phyloP scores from a whole-genome alignment of 2,888 invertebrate genomes.

The Drosophila anceps region DNA sequence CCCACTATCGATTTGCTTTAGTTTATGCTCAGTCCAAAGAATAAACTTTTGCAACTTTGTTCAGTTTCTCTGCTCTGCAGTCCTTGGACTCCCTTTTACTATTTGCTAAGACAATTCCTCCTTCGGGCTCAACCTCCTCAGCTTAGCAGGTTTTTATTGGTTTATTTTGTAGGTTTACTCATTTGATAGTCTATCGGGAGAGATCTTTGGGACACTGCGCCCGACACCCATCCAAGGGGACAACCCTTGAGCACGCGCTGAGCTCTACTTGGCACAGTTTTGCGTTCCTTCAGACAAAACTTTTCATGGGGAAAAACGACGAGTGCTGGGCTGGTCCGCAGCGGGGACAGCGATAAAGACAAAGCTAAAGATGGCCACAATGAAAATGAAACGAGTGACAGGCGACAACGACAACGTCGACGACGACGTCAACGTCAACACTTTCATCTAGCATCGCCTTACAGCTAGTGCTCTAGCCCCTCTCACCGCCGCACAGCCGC shows the following conservation, averaged over 20 bases:
- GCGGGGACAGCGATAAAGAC: not conserved
- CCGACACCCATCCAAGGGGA: not conserved
- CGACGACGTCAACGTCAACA: slow-evolving; percentile 32
- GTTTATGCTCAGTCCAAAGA: not conserved
- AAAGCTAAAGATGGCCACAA: slow-evolving; percentile 18
- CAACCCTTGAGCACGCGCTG: slow-evolving; percentile 41
- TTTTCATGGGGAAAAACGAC: slow-evolving; percentile 54
- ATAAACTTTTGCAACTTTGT: not conserved
- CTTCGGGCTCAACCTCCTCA: not conserved
- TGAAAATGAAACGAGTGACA: slow-evolving; percentile 1
- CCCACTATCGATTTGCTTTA: not conserved
- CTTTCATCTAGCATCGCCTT: slow-evolving; percentile 81
- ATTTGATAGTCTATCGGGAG: slow-evolving; percentile 5
- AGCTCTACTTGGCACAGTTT: slow-evolving; percentile 51
- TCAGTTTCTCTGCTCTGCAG: not conserved
- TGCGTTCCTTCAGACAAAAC: slow-evolving; percentile 40
- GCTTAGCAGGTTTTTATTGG: not conserved
- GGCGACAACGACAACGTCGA: not conserved
- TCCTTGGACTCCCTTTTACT: not conserved
- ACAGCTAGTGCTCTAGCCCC: slow-evolving; percentile 39
- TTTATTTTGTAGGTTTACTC: too few relatives aligned
- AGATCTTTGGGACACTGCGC: not conserved
- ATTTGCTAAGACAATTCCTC: not conserved
- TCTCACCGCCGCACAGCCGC: not conserved
- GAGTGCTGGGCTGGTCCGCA: not conserved